These are phyloP conservation scores for Antrozous pallidus DNA, from an alignment of 2,797 vertebrate species.

Conservation along the genomic window DNA sequence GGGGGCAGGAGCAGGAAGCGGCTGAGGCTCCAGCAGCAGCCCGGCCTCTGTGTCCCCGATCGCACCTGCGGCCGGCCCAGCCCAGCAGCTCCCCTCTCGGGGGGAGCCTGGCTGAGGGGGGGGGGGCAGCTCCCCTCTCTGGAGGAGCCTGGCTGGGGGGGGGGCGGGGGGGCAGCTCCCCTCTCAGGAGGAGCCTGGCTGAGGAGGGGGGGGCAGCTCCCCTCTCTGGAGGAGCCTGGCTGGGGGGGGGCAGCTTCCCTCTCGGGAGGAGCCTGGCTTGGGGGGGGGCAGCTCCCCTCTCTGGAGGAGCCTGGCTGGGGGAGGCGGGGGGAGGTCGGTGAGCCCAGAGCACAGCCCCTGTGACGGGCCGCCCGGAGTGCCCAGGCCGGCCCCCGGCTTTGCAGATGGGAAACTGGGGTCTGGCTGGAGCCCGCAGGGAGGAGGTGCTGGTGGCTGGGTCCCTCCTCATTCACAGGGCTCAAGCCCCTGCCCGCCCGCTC, in stretches of 20 bases:
- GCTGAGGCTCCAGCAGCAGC: neutral
- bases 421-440: fast-evolving
- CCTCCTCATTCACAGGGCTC: slow-evolving; percentile 4
- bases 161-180: too few species aligned
- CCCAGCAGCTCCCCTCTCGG: too few species aligned
- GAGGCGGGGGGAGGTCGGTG: fast-evolving
- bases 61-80: fast-evolving
- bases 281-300: neutral
- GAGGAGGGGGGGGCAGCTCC: too few species aligned
- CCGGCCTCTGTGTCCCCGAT: neutral
- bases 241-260: too few species aligned
- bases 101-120: too few species aligned
- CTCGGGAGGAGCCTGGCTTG: too few species aligned
- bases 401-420: neutral
- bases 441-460: slow-evolving; percentile 24
- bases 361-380: fast-evolving
- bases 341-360: neutral
- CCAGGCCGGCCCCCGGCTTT: neutral
- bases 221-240: too few species aligned
- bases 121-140: neutral
- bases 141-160: fast-evolving
- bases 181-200: too few species aligned
- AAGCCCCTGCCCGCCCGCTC: slow-evolving; percentile 39
- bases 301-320: fast-evolving
- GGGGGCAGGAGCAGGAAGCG: neutral